Evolutionary conservation across 2,888 invertebrate species (phyloP).

Genomic region (Coecobrya sp.): DNA sequence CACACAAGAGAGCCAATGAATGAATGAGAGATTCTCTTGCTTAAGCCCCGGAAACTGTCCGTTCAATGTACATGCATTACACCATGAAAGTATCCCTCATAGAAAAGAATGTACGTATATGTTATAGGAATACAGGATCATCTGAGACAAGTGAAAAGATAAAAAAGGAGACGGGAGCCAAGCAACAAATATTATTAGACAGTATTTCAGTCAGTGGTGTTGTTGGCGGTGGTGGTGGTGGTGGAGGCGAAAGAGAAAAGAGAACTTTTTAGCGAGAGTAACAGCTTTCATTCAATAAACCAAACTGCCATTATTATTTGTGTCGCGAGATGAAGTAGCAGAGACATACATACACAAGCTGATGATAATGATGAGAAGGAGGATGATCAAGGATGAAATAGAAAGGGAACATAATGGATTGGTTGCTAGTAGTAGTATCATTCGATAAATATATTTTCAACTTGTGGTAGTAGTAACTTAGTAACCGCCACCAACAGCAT

Average conservation of each 20-base stretch:
- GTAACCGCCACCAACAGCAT: not conserved
- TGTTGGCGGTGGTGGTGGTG: not conserved
- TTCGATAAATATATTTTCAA: not conserved
- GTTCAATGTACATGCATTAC: not conserved
- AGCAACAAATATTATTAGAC: constrained; percentile 64
- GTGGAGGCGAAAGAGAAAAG: not conserved
- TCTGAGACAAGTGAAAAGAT: constrained; percentile 24
- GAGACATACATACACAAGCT: not conserved
- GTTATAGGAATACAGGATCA: not conserved
- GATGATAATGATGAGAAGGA: constrained; percentile 4
- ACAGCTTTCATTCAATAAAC: constrained; percentile 78
- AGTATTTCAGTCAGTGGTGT: constrained; percentile 6
- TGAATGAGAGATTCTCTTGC: constrained; percentile 39
- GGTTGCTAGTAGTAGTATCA: not conserved
- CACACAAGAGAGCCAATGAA: constrained; percentile 3
- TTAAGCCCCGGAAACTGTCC: constrained; percentile 56
- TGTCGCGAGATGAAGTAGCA: not conserved
- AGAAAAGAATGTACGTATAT: not conserved
- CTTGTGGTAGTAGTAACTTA: not conserved
- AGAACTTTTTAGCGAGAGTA: constrained; percentile 49
- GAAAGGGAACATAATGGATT: constrained; percentile 53
- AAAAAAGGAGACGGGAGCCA: constrained; percentile 44
- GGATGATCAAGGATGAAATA: constrained; percentile 37
- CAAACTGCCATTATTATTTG: constrained; percentile 40
- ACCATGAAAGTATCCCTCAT: not conserved